Base-by-base conservation (phyloP, 2,888 invertebrate species). In the Thecophora atra region DNA sequence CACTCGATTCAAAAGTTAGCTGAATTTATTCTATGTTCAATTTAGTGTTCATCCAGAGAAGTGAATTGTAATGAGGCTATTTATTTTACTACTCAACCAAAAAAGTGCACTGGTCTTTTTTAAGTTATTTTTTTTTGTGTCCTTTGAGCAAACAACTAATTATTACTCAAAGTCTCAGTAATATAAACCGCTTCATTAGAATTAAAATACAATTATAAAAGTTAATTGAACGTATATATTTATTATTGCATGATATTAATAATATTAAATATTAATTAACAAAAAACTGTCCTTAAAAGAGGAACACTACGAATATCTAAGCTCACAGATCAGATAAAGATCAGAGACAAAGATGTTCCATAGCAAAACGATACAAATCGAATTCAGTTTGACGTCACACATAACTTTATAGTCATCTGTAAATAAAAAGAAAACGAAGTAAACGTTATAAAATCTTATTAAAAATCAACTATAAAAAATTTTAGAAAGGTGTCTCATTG, bases 31-130 rank as follows among this genome's bases (percentile, higher is more conserved):
- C 11, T 37, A 11, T 11, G 11, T 8, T 2, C 37, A 37, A 11
- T 37, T 37, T 11, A 11, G 37, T 37, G 37, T 37, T n/a, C n/a
- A n/a, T n/a, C n/a, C n/a, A 37, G 37, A 37, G 7, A 8, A 11
- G 37, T 37, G 58, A 65, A 28, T 44, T 64, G 19, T 47, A 24
- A 26, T 4, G 42, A 66, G 52, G 28, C 54, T 30, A 65, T 47
- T 28, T 17, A 26, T 28, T 65, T 21, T 60, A 13, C 30, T 52
- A 11, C 26, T 66, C 26, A 68, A 68, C 68, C 58, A 68, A 28
- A 68, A 68, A 68, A 58, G n/a, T 44, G 47, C 68, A 42, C 68
- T 44, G 37, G 68, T 15, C 56, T 67, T 54, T 56, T 68, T 68
- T 58, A 19, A 56, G 24, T 56, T 56, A n/a, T n/a, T n/a, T n/a